Evolutionary conservation across 2,797 vertebrate genomes (phyloP).

Genomic region (Rhincodon typus): DNA sequence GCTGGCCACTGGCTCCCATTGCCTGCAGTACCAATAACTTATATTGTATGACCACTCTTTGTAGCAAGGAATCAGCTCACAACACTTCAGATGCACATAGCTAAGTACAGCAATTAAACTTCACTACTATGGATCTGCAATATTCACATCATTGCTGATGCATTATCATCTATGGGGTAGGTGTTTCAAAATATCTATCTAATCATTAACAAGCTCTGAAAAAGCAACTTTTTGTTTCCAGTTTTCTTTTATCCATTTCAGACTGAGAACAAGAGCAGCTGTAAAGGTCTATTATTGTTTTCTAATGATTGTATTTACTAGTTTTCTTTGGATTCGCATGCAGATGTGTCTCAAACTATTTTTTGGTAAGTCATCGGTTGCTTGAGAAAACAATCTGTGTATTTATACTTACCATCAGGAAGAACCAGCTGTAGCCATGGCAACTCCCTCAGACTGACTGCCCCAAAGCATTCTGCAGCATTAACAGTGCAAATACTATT

Average conservation of each 20-base stretch:
- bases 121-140: neutral
- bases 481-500: neutral
- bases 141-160: neutral
- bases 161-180: neutral
- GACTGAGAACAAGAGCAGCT: neutral
- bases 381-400: neutral
- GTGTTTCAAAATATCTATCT: neutral
- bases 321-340: neutral
- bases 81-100: neutral
- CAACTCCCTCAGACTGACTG: neutral
- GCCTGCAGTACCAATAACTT: neutral
- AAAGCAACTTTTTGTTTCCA: neutral
- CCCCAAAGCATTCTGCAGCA: neutral
- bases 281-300: neutral
- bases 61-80: neutral
- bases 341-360: neutral
- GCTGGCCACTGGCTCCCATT: neutral
- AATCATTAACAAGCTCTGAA: neutral
- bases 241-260: neutral
- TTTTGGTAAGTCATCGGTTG: neutral
- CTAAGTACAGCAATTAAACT: neutral
- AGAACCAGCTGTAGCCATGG: neutral
- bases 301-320: neutral
- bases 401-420: neutral
- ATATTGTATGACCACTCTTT: neutral